These are phyloP conservation scores for Diadophis punctatus DNA, from an alignment of 2,113 vertebrate genomes.

Conservation along the genomic window DNA sequence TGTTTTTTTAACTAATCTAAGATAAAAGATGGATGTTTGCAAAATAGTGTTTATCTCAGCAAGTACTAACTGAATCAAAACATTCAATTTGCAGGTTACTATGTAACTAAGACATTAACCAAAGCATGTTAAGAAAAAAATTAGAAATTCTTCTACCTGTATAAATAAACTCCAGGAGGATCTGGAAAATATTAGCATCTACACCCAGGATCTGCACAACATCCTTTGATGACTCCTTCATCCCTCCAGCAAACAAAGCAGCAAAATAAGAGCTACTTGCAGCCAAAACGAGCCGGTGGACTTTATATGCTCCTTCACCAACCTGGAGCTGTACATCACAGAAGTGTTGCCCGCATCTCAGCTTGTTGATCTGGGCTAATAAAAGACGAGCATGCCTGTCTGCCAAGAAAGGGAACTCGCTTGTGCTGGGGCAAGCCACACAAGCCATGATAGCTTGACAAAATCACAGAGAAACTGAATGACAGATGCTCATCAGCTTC, in stretches of 20 bases:
- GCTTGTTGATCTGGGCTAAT: conserved; percentile 89
- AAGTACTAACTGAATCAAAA: neutral
- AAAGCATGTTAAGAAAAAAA: neutral
- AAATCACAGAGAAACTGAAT: conserved; percentile 28
- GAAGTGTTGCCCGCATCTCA: conserved; percentile 83
- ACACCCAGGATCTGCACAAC: conserved; percentile 89
- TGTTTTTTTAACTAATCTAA: neutral
- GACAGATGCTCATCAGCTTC: conserved; percentile 31
- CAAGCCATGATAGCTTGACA: conserved; percentile 76
- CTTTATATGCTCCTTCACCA: conserved; percentile 78
- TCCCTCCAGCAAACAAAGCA: conserved; percentile 87
- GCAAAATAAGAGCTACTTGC: conserved; percentile 94
- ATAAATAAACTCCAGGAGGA: conserved; percentile 92
- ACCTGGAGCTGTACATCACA: conserved; percentile 89
- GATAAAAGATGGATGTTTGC: neutral
- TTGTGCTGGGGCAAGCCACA: conserved; percentile 36
- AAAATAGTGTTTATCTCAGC: neutral
- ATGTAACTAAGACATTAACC: neutral
- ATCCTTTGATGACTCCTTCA: conserved; percentile 88
- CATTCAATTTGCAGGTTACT: neutral
- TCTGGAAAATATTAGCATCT: conserved; percentile 80
- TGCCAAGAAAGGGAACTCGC: conserved; percentile 64
- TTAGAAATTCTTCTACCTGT: conserved; percentile 72
- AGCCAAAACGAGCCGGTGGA: conserved; percentile 88
- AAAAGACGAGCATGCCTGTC: conserved; percentile 86